A percentile compares a stretch with the other conserved stretches of the same genome.
Conservation (phyloP, 1,140 invertebrate genomes). For the Chironomus striatipennis region DNA sequence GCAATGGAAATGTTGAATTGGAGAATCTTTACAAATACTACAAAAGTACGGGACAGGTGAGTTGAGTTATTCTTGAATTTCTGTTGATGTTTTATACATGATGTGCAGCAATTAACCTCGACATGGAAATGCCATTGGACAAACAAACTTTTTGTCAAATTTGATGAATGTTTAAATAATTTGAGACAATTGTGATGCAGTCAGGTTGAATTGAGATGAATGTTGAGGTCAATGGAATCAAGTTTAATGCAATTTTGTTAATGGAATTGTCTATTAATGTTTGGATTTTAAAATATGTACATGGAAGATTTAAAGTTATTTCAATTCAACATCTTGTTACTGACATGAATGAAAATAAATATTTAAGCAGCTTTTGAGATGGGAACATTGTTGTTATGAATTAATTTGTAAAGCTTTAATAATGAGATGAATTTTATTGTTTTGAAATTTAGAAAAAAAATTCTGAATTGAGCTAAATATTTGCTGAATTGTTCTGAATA, state of each 20-base stretch:
- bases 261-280: not conserved
- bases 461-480: no score
- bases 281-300: no score
- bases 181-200: not conserved
- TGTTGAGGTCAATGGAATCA: not conserved
- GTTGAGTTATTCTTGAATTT: not conserved
- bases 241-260: not conserved
- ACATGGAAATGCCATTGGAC: not conserved
- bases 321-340: no score
- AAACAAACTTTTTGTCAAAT: not conserved
- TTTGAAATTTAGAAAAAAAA: no score
- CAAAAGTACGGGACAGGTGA: slow-evolving; percentile 22
- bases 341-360: no score
- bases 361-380: not conserved
- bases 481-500: no score
- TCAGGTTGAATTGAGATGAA: no score
- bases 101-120: not conserved
- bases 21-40: slow-evolving; percentile 20
- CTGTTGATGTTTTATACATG: not conserved
- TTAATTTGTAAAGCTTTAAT: not conserved
- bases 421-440: no score
- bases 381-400: not conserved
- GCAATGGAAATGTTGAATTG: slow-evolving; percentile 4
- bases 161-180: not conserved
- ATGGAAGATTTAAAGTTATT: no score